Conservation (phyloP, 1,140 invertebrate genomes). For the Bombyx mori region ASM3026992v2 NC_085122.1:7663001-7663500, state of each 20-base stretch:
- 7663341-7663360: constrained; percentile 22
- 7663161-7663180: no score
- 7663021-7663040: no score
- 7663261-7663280: background rate
- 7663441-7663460: constrained; percentile 21
- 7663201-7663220: background rate
- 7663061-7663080: no score
- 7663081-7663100: no score
- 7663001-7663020: no score
- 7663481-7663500: background rate
- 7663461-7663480: background rate
- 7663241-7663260: background rate
- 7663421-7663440: constrained; percentile 17
- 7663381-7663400: constrained; percentile 16
- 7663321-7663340: constrained; percentile 23
- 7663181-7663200: no score
- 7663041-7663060: no score
- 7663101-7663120: no score
- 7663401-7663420: constrained; percentile 16
- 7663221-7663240: background rate
- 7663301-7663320: constrained; percentile 17
- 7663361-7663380: constrained; percentile 19
- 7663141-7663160: no score
- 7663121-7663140: no score
- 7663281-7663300: no score